Evolutionary conservation across 2,888 invertebrate species (phyloP).

Genomic region (Seira musarum): DNA sequence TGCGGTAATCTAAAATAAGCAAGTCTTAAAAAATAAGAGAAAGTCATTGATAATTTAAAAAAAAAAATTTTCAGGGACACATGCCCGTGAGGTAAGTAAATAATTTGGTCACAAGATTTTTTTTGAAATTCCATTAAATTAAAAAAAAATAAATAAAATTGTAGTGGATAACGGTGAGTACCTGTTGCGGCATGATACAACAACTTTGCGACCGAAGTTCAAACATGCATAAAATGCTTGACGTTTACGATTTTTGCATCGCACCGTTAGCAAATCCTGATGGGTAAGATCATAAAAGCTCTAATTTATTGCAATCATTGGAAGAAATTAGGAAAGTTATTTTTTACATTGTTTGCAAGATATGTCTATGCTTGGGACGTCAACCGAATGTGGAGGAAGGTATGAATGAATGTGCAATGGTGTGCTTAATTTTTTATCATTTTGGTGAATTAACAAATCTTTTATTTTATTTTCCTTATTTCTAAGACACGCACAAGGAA

Average conservation of each 20-base stretch:
- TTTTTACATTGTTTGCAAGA: no score
- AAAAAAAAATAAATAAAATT: background rate
- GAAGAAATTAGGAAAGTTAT: no score
- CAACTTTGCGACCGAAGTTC: background rate
- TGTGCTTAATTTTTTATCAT: no score
- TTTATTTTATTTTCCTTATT: no score
- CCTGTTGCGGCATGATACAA: background rate
- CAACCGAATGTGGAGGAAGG: conserved; percentile 73
- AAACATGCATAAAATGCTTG: background rate
- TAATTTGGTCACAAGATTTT: background rate
- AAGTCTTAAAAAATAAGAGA: background rate
- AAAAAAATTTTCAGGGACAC: conserved; percentile 13
- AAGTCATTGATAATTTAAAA: background rate
- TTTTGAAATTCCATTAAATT: background rate
- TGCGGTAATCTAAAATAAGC: conserved; percentile 14
- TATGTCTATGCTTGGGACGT: conserved; percentile 62
- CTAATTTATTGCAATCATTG: no score
- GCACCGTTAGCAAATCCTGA: conserved; percentile 22
- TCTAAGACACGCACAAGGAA: no score
- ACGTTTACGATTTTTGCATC: background rate
- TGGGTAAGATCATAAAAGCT: no score
- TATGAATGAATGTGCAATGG: no score
- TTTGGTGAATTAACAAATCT: no score
- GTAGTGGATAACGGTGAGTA: conserved; percentile 37
- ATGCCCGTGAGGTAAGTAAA: conserved; percentile 42